Evolutionary conservation across 1,140 invertebrate genomes (phyloP).

Genomic region (Sarcophaga bullata): DNA sequence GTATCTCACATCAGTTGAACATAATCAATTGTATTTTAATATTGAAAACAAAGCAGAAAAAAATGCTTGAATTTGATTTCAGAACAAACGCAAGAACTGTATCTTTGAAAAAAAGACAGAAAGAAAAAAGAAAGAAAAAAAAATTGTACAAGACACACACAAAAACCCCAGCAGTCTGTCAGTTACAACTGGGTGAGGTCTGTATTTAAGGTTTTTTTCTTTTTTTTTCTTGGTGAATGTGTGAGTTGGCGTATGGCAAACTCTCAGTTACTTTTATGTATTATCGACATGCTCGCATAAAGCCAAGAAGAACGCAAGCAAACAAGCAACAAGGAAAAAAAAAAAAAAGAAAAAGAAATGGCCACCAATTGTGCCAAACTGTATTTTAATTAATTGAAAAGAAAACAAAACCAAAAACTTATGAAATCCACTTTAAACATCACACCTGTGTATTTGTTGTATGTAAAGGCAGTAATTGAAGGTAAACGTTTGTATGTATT

Average conservation of each 20-base stretch:
- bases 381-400: constrained; percentile 40
- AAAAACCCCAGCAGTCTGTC: constrained; percentile 20
- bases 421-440: background rate
- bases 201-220: background rate
- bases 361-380: constrained; percentile 37
- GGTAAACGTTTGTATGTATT: background rate
- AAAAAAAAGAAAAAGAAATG: constrained; percentile 25
- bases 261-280: background rate
- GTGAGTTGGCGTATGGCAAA: constrained; percentile 11
- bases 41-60: constrained; percentile 1
- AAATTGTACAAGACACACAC: background rate
- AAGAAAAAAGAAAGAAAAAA: no score
- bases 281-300: background rate
- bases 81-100: background rate
- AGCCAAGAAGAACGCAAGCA: background rate
- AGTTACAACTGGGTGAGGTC: constrained; percentile 23
- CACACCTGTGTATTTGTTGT: constrained; percentile 21
- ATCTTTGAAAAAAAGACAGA: background rate
- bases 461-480: constrained; percentile 19
- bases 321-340: background rate
- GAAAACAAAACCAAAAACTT: background rate
- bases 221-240: background rate
- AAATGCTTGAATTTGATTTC: constrained; percentile 14
- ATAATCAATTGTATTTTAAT: constrained; percentile 24
- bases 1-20: constrained; percentile 16